phyloP scores from a whole-genome alignment of 2,797 vertebrate genomes.

The Coranthus polyacanthus region DNA sequence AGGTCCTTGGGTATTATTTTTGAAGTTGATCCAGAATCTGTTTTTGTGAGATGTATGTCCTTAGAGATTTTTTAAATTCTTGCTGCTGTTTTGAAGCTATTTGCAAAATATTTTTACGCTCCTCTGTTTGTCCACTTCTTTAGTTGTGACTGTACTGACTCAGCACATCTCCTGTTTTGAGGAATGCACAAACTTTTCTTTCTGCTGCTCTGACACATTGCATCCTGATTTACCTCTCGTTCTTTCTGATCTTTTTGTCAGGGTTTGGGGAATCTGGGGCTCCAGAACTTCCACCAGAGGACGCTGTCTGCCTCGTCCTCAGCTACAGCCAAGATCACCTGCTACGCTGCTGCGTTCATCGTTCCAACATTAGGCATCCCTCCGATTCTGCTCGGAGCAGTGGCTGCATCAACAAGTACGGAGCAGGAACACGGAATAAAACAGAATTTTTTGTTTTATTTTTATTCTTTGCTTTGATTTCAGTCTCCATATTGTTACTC shows the following conservation, averaged over 20 bases:
- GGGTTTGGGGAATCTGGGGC: conserved; percentile 77
- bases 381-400: conserved; percentile 74
- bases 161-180: too few species aligned
- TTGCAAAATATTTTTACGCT: neutral
- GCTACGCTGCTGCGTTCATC: conserved; percentile 71
- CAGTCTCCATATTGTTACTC: too few species aligned
- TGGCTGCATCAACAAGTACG: conserved; percentile 74
- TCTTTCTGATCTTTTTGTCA: conserved; percentile 6
- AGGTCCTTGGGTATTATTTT: conserved; percentile 2
- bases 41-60: too few species aligned
- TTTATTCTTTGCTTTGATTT: neutral
- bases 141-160: too few species aligned
- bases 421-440: neutral
- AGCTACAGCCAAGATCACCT: conserved; percentile 72
- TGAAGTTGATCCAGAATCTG: too few species aligned
- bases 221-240: neutral
- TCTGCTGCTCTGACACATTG: too few species aligned
- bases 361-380: conserved; percentile 77
- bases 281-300: conserved; percentile 80
- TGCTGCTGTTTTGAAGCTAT: neutral
- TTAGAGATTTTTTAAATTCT: neutral
- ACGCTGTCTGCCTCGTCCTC: conserved; percentile 73
- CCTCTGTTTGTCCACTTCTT: too few species aligned
- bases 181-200: too few species aligned
- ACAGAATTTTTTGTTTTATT: neutral